Conservation (phyloP, 2,797 vertebrate genomes). For the Pseudopleuronectes americanus region DNA sequence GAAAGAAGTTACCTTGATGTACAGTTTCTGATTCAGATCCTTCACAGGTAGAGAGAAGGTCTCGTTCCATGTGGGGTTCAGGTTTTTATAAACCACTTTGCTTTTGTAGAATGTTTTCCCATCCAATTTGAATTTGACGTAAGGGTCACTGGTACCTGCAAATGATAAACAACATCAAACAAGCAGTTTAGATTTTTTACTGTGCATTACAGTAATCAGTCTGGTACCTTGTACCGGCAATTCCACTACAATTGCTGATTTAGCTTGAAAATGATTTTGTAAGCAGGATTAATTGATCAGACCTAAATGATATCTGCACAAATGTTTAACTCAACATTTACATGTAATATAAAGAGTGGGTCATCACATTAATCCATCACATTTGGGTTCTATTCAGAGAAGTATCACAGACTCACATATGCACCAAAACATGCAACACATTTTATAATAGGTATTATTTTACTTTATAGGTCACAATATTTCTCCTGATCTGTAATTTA, state of each 20-base stretch:
- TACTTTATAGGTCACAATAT: too few relatives aligned
- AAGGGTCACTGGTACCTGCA: constrained; percentile 95
- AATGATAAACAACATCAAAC: constrained; percentile 2
- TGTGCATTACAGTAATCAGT: background rate
- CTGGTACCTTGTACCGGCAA: background rate
- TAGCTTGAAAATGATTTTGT: background rate
- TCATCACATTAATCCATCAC: too few relatives aligned
- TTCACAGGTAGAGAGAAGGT: constrained; percentile 90
- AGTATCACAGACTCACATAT: too few relatives aligned
- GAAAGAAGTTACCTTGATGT: constrained; percentile 86
- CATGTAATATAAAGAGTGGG: too few relatives aligned
- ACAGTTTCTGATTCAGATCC: constrained; percentile 90
- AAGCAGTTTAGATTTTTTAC: background rate
- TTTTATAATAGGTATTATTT: too few relatives aligned
- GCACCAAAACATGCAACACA: too few relatives aligned
- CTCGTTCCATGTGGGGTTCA: constrained; percentile 95
- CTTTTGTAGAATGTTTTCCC: constrained; percentile 96
- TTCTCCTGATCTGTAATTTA: too few relatives aligned
- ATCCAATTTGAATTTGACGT: constrained; percentile 95
- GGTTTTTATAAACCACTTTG: constrained; percentile 93
- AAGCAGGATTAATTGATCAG: background rate
- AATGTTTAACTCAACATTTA: too few relatives aligned
- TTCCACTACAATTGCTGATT: background rate
- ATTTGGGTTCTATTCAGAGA: too few relatives aligned
- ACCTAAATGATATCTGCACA: too few relatives aligned